phyloP scores from a whole-genome alignment of 2,888 invertebrate genomes.

The Nomada goodeniana region DNA sequence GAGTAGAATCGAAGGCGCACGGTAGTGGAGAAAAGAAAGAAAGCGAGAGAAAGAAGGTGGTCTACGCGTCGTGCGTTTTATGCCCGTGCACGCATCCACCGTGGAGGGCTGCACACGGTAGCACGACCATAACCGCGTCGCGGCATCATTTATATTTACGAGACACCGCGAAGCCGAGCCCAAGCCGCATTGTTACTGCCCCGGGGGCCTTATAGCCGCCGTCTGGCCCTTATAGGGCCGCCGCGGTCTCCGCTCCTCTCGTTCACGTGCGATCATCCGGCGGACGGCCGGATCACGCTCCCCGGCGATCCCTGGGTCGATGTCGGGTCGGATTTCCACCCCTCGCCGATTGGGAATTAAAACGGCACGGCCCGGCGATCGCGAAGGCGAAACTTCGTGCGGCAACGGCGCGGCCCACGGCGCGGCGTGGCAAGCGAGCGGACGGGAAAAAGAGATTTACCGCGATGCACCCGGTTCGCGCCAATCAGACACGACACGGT shows the following conservation, averaged over 20 bases:
- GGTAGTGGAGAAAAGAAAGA: background rate
- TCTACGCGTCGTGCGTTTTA: slow-evolving; percentile 71
- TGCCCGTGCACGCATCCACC: slow-evolving; percentile 67
- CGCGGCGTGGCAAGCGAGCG: slow-evolving; percentile 26
- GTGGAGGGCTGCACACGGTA: slow-evolving; percentile 75
- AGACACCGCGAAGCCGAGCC: slow-evolving; percentile 78
- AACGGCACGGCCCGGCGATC: too few relatives aligned
- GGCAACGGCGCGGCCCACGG: background rate
- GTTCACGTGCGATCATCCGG: slow-evolving; percentile 32
- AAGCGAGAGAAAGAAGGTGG: slow-evolving; percentile 43
- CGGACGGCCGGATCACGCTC: slow-evolving; percentile 36
- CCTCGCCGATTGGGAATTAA: background rate
- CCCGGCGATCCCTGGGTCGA: slow-evolving; percentile 44
- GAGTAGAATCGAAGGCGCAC: background rate
- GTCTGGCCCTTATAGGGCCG: slow-evolving; percentile 80
- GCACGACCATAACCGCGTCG: slow-evolving; percentile 81
- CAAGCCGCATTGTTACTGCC: slow-evolving; percentile 79
- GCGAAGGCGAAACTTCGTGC: background rate
- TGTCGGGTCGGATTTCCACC: slow-evolving; percentile 14
- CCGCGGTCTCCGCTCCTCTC: slow-evolving; percentile 52
- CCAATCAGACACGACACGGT: slow-evolving; percentile 75
- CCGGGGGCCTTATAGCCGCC: slow-evolving; percentile 76
- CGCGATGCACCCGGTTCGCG: slow-evolving; percentile 72
- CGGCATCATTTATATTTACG: slow-evolving; percentile 84
- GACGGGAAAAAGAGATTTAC: slow-evolving; percentile 70